Base-by-base conservation (phyloP, 2,113 vertebrate genomes). In the Microcebus griseorufus region DNA sequence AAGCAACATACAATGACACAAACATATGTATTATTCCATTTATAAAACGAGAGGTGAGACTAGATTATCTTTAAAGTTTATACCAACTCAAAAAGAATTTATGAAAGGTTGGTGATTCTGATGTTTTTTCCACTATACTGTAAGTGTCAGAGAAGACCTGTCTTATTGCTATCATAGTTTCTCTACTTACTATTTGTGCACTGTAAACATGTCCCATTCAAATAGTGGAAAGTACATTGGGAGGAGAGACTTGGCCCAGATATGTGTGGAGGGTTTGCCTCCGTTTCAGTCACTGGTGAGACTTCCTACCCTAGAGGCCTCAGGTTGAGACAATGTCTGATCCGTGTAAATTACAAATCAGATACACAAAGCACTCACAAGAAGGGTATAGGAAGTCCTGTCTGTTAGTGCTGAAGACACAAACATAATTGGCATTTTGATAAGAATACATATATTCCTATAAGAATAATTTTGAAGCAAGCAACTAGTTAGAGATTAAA, bases 381-480 rank as follows among this genome's bases (percentile, higher is more conserved):
- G n/a, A 67, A 9, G 11, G 1, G 65, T 29, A 10, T 13, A 58
- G 67, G 25, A 75, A 81, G 34, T 90, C 80, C 80, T 70, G 8
- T 76, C 23, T 48, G 29, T 64, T 93, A 55, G 65, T 14, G 20
- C 42, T 14, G 62, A 97, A 64, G 78, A 22, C 73, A 37, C 20
- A 86, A 84, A 88, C 55, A 29, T 81, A 79, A 82, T 72, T 94
- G 93, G 8, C 32, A 39, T 91, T 94, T 81, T 67, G n/a, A 75
- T 72, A 76, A 90, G 48, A 7, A 45, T 48, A 81, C 25, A 48
- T n/a, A 16, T 62, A 45, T 85, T 90, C 75, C 60, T 48, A 64
- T 67, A 92, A 96, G 62, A 95, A 72, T 4, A 32, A 62, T 82
- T 88, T 22, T 67, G 34, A 94, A 81, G 60, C 51, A n/a, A 95